Evolutionary conservation across 2,888 invertebrate species (phyloP).

Genomic region (Drosophila setosimentum): DNA sequence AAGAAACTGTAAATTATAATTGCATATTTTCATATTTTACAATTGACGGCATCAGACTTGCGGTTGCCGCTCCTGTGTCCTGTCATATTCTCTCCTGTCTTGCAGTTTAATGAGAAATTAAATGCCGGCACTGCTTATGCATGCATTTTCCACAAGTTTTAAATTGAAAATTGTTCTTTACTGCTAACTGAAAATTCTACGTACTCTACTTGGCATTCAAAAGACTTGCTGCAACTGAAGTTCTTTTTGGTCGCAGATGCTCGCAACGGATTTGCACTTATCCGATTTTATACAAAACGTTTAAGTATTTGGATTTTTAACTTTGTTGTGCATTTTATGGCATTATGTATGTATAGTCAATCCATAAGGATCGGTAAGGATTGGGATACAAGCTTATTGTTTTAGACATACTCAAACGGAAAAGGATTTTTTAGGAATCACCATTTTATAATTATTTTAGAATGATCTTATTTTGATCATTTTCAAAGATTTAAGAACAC

Average conservation of each 20-base stretch:
- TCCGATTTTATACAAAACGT: conserved; percentile 6
- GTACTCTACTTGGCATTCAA: conserved; percentile 14
- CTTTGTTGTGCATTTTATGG: not conserved
- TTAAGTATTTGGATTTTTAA: conserved; percentile 5
- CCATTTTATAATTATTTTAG: not conserved
- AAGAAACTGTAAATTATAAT: conserved; percentile 82
- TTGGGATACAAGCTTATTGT: not conserved
- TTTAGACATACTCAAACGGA: not conserved
- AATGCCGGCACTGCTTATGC: conserved; percentile 62
- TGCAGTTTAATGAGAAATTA: conserved; percentile 72
- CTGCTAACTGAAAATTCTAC: not conserved
- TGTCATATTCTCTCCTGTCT: conserved; percentile 4
- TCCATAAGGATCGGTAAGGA: not conserved
- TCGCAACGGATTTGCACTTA: conserved; percentile 35
- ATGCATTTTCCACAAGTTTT: conserved; percentile 65
- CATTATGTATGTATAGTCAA: not conserved
- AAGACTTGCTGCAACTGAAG: conserved; percentile 9
- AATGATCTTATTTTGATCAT: not conserved
- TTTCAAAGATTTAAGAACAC: not conserved
- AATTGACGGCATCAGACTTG: conserved; percentile 75
- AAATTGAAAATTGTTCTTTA: conserved; percentile 57
- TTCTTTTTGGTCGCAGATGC: conserved; percentile 25
- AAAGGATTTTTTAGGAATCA: not conserved
- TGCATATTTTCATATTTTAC: conserved; percentile 84
- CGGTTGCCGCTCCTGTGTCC: conserved; percentile 15